Percentiles rank a stretch among this genome's conserved stretches.
Conservation (phyloP, 2,888 invertebrate genomes). For the Oligia fasciuncula region DNA sequence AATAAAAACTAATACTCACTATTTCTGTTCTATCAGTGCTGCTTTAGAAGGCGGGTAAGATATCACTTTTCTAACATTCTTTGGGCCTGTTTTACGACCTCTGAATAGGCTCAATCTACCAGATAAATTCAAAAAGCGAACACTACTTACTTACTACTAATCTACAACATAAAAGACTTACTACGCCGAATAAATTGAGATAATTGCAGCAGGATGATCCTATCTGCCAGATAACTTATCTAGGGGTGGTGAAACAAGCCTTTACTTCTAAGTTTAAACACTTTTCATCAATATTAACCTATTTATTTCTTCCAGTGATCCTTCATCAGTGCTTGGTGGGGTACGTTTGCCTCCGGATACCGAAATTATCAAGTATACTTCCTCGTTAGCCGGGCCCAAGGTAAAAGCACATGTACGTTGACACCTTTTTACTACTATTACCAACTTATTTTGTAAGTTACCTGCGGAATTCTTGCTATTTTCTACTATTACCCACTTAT, state of each 20-base stretch:
- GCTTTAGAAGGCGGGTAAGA: constrained; percentile 93
- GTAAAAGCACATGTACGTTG: constrained; percentile 72
- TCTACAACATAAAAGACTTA: background rate
- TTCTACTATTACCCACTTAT: too few relatives aligned
- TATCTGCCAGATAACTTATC: background rate
- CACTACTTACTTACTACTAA: background rate
- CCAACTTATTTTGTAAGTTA: background rate
- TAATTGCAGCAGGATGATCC: too few relatives aligned
- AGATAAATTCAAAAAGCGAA: background rate
- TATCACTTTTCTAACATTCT: constrained; percentile 36
- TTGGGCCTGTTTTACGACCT: background rate
- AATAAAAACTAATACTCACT: constrained; percentile 50
- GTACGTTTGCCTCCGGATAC: constrained; percentile 96
- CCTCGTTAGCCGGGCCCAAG: constrained; percentile 96
- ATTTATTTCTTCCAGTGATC: constrained; percentile 91
- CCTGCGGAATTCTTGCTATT: background rate
- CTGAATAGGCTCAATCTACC: background rate
- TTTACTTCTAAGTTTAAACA: background rate
- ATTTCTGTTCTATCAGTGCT: constrained; percentile 88
- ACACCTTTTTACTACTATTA: background rate
- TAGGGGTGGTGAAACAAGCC: constrained; percentile 3
- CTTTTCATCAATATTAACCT: background rate
- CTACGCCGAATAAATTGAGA: background rate
- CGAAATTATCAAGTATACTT: constrained; percentile 97
- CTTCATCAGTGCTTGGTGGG: constrained; percentile 94